Evolutionary conservation across 2,888 invertebrate species (phyloP).

Genomic region (Pyrrhosoma nymphula): DNA sequence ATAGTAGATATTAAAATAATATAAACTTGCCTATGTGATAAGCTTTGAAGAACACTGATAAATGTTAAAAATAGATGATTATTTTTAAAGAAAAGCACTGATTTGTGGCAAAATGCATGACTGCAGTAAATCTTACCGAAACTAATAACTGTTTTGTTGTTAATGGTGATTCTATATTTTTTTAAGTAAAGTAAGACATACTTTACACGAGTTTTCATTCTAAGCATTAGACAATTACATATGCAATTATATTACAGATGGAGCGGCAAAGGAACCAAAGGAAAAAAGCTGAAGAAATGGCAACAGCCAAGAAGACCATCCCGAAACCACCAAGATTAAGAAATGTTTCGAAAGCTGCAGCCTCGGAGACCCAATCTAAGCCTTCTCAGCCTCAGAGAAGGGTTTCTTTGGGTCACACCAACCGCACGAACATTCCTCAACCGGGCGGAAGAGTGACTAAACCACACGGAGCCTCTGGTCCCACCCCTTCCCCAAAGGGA

Average conservation of each 20-base stretch:
- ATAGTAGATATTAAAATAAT: too few relatives aligned
- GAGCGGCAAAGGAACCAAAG: slow-evolving; percentile 52
- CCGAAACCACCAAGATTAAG: slow-evolving; percentile 8
- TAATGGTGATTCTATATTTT: too few relatives aligned
- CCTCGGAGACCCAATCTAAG: slow-evolving; percentile 41
- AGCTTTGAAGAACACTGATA: too few relatives aligned
- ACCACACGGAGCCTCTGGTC: slow-evolving; percentile 23
- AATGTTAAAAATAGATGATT: too few relatives aligned
- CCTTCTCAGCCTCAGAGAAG: slow-evolving; percentile 47
- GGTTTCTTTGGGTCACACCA: slow-evolving; percentile 25
- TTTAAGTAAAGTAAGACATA: too few relatives aligned
- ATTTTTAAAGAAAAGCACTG: too few relatives aligned
- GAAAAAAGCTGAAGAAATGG: slow-evolving; percentile 49
- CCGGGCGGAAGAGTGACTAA: background rate
- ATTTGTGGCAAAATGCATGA: too few relatives aligned
- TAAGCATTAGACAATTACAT: background rate
- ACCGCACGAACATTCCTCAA: background rate
- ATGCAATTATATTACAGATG: slow-evolving; percentile 18
- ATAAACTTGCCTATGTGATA: too few relatives aligned
- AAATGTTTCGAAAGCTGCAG: slow-evolving; percentile 29
- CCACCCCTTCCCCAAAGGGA: slow-evolving; percentile 44
- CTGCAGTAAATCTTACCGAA: too few relatives aligned
- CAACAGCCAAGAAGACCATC: slow-evolving; percentile 13
- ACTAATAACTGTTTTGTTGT: too few relatives aligned
- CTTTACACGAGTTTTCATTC: too few relatives aligned